Base-by-base conservation (phyloP, 2,113 vertebrate species). In the Apus apus region DNA sequence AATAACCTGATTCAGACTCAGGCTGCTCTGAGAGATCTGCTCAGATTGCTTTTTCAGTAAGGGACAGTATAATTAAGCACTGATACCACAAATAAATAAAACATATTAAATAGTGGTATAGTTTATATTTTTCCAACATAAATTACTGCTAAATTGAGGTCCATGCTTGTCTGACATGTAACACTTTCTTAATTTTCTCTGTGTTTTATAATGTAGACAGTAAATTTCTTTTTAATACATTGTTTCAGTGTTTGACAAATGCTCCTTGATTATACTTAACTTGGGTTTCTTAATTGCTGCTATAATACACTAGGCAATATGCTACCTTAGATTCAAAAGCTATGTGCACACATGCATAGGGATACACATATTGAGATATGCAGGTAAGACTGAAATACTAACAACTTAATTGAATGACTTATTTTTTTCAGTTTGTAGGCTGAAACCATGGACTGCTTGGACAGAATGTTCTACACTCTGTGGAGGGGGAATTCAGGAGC, bases 401-500 rank as follows among this genome's bases (percentile, higher is more conserved):
- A 79, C 57, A 67, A 57, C 16, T 67, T 46, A 45, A 48, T 18
- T 26, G 38, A 14, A 58, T 64, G 0, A 22, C 51, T 57, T 29
- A 0, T 29, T 64, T 38, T 38, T 83, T 85, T 40, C 81, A 99
- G 99, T 99, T 74, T 99, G 99, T 89, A 99, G 98, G 97, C 99
- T 99, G 99, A 99, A 98, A 87, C 98, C 99, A 1, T 99, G 99
- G 99, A 99, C 99, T 18, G 98, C 97, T 94, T 99, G 99, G 99
- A 99, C 99, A 54, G 99, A 99, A 75, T 99, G 99, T 82, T 99
- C 98, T 95, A 99, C 99, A 32, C 93, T 98, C 32, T 99, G 99
- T 4, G 99, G 99, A 6, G 99, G 99, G 18, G 99, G 99, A 38
- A 99, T 99, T 93, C 99, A 99, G 94, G 99, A 99, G 79, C 98